A percentile compares a stretch with the other conserved stretches of the same genome.
Evolutionary conservation across 2,113 vertebrate species (phyloP).

Genomic region (Cyprinodon variegatus): DNA sequence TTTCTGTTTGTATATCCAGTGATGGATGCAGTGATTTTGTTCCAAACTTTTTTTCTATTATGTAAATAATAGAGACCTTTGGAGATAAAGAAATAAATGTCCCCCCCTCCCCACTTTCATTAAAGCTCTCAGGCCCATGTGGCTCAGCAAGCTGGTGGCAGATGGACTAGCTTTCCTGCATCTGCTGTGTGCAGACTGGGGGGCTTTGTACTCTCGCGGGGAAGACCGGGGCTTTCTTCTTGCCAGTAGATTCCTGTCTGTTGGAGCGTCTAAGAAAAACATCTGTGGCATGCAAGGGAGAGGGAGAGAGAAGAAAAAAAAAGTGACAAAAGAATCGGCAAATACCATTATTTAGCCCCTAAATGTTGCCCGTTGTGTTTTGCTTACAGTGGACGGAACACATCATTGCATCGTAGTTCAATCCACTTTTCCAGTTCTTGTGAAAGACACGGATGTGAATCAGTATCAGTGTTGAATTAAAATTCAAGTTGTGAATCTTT

Average conservation of each 20-base stretch:
- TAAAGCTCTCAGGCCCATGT: slow-evolving; percentile 95
- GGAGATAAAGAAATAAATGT: slow-evolving; percentile 60
- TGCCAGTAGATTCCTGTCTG: slow-evolving; percentile 99
- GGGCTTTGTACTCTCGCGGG: slow-evolving; percentile 96
- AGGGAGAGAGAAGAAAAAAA: slow-evolving; percentile 71
- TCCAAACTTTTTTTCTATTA: slow-evolving; percentile 76
- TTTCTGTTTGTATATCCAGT: not conserved
- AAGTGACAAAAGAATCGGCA: slow-evolving; percentile 90
- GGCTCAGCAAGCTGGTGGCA: slow-evolving; percentile 96
- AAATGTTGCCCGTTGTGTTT: slow-evolving; percentile 91
- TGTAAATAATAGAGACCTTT: slow-evolving; percentile 82
- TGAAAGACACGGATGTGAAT: not conserved
- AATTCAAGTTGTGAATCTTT: not conserved
- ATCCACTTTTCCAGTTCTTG: not conserved
- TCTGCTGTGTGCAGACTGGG: slow-evolving; percentile 97
- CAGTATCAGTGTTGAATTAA: not conserved
- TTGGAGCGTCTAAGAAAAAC: slow-evolving; percentile 99
- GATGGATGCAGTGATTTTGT: not conserved
- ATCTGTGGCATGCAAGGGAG: slow-evolving; percentile 95
- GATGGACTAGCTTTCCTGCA: slow-evolving; percentile 98
- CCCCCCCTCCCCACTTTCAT: slow-evolving; percentile 78
- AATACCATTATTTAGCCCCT: slow-evolving; percentile 95
- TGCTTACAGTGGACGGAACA: slow-evolving; percentile 93
- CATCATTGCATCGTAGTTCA: slow-evolving; percentile 85
- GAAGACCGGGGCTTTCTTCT: slow-evolving; percentile 97